Evolutionary conservation across 2,113 vertebrate species (phyloP).

Genomic region (Crocuta crocuta): DNA sequence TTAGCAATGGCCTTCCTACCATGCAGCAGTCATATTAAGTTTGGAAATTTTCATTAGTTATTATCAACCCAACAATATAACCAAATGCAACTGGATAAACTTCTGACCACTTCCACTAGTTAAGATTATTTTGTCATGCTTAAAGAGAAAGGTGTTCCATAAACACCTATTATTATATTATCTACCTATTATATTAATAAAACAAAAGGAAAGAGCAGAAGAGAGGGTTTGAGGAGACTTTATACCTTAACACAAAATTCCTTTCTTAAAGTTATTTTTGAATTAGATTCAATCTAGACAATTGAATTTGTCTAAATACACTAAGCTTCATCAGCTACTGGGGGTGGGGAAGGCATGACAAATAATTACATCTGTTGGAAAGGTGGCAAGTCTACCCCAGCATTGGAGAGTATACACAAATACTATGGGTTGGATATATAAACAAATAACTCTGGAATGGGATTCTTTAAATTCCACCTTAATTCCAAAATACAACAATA

Average conservation of each 20-base stretch:
- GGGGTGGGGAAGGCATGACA: neutral
- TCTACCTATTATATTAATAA: slow-evolving; percentile 38
- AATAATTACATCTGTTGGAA: slow-evolving; percentile 52
- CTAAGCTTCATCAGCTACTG: slow-evolving; percentile 2
- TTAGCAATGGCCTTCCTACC: slow-evolving; percentile 73
- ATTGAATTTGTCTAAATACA: neutral
- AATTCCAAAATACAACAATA: slow-evolving; percentile 93
- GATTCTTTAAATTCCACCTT: slow-evolving; percentile 95
- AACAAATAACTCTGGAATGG: slow-evolving; percentile 83
- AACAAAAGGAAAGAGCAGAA: neutral
- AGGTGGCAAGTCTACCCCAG: neutral
- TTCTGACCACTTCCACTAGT: slow-evolving; percentile 8
- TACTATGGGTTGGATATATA: slow-evolving; percentile 79
- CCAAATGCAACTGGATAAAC: slow-evolving; percentile 68
- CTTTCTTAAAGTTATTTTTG: slow-evolving; percentile 41
- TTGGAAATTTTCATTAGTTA: slow-evolving; percentile 73
- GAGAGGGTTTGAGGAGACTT: neutral
- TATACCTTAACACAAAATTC: neutral
- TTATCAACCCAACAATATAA: slow-evolving; percentile 61
- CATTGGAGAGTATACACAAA: slow-evolving; percentile 45
- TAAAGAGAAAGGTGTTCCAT: slow-evolving; percentile 26
- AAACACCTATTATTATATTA: neutral
- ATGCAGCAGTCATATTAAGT: slow-evolving; percentile 66
- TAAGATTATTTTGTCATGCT: neutral
- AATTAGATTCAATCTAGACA: neutral